Evolutionary conservation across 2,888 invertebrate genomes (phyloP).

Genomic region (Brassicogethes aeneus): DNA sequence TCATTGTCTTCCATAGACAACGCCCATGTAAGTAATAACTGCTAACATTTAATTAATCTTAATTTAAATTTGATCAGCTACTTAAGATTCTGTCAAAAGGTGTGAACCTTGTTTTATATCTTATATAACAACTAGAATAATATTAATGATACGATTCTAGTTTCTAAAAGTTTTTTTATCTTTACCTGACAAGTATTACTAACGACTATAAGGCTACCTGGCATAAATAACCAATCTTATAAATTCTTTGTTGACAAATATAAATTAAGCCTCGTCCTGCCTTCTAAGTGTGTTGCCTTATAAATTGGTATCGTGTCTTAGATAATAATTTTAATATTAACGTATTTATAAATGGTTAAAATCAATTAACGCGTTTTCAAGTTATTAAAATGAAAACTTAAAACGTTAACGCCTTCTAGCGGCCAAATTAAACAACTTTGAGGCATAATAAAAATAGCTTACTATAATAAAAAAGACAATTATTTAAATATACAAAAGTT

Average conservation of each 20-base stretch:
- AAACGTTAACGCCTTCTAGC: too few relatives aligned
- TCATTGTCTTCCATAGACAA: too few relatives aligned
- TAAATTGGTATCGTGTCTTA: background rate
- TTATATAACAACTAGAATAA: background rate
- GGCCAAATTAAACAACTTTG: too few relatives aligned
- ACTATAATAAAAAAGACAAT: too few relatives aligned
- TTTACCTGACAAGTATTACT: background rate
- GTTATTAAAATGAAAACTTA: too few relatives aligned
- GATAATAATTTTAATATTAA: too few relatives aligned
- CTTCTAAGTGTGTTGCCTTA: background rate
- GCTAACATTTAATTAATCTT: too few relatives aligned
- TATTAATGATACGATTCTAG: background rate
- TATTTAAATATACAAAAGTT: too few relatives aligned
- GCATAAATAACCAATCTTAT: conserved; percentile 1
- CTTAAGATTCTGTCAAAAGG: background rate
- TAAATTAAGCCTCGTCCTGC: background rate
- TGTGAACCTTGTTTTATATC: background rate
- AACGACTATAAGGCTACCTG: background rate
- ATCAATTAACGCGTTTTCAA: too few relatives aligned
- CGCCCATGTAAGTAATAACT: too few relatives aligned
- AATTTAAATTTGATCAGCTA: background rate
- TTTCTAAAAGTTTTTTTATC: background rate
- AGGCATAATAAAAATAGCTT: too few relatives aligned
- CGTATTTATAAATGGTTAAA: too few relatives aligned
- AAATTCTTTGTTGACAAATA: background rate